Percentiles rank a stretch among this genome's conserved stretches.
phyloP scores from a whole-genome alignment of 2,888 invertebrate species.

The Drosophila prolongata region DNA sequence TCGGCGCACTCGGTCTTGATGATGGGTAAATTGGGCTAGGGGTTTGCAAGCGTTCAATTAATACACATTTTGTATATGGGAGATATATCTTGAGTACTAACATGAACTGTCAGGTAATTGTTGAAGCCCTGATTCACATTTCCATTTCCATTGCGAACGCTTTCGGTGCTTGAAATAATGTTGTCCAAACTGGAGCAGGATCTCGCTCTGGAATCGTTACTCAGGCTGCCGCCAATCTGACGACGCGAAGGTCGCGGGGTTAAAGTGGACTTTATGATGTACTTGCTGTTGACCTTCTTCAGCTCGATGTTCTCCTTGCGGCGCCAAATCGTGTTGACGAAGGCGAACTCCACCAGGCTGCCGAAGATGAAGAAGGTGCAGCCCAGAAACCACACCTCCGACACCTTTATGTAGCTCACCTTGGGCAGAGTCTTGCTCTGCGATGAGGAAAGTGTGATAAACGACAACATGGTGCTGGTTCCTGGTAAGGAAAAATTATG shows the following conservation, averaged over 20 bases:
- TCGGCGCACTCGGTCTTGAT: constrained; percentile 81
- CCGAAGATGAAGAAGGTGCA: constrained; percentile 82
- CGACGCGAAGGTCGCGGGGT: constrained; percentile 80
- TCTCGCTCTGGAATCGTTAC: constrained; percentile 86
- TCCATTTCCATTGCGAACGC: constrained; percentile 84
- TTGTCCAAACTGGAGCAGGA: constrained; percentile 88
- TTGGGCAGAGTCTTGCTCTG: constrained; percentile 81
- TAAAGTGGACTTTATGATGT: constrained; percentile 80
- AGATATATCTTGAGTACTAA: constrained; percentile 46
- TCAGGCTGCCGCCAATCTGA: constrained; percentile 69
- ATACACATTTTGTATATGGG: too few relatives aligned
- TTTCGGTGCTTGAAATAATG: constrained; percentile 90
- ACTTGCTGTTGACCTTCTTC: constrained; percentile 82
- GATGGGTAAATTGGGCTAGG: constrained; percentile 75
- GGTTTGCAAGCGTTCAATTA: background rate
- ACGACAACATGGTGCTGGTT: constrained; percentile 82
- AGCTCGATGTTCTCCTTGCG: constrained; percentile 82
- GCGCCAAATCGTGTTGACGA: constrained; percentile 82
- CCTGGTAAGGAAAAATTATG: constrained; percentile 45
- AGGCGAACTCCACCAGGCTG: constrained; percentile 81
- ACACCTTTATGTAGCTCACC: constrained; percentile 82
- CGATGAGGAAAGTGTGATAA: constrained; percentile 79
- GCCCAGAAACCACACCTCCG: constrained; percentile 81
- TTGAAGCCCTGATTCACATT: constrained; percentile 84
- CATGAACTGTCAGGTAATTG: constrained; percentile 82